Percentiles rank a stretch among this genome's conserved stretches.
phyloP scores from a whole-genome alignment of 2,113 vertebrate genomes.

The Chaetodon auriga region DNA sequence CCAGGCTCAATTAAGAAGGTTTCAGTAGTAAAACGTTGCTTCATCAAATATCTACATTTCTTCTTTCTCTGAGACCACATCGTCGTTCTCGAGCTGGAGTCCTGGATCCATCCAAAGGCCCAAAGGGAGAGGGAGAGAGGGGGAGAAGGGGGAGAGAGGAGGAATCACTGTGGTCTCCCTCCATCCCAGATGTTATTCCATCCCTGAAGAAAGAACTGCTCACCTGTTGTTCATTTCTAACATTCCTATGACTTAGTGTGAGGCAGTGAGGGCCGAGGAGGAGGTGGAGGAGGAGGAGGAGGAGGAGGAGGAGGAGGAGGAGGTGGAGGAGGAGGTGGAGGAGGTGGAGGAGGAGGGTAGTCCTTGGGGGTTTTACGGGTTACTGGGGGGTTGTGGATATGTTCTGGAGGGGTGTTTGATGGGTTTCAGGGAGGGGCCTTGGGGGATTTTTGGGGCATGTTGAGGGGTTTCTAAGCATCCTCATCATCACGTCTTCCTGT shows the following conservation, averaged over 20 bases:
- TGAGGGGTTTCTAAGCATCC: background rate
- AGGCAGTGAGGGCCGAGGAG: background rate
- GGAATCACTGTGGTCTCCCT: background rate
- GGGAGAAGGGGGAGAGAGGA: background rate
- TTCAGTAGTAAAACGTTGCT: background rate
- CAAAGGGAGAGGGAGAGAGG: too few relatives aligned
- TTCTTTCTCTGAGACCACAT: background rate
- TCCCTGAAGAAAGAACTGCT: slow-evolving; percentile 6
- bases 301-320: background rate
- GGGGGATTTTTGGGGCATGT: background rate
- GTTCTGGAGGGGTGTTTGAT: too few relatives aligned
- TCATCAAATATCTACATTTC: background rate
- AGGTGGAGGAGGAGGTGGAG: background rate
- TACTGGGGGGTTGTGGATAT: too few relatives aligned
- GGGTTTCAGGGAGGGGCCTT: background rate
- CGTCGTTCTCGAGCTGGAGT: background rate
- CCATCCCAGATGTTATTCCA: slow-evolving; percentile 31
- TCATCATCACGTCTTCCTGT: background rate
- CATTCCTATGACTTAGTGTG: slow-evolving; percentile 31
- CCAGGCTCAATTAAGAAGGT: background rate
- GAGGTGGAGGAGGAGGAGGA: background rate
- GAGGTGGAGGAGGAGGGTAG: background rate
- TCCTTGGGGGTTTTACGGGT: background rate
- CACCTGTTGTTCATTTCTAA: slow-evolving; percentile 54
- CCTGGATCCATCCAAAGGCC: background rate